Conservation (phyloP, 2,888 invertebrate species). For the Dynastes hyllus region DNA sequence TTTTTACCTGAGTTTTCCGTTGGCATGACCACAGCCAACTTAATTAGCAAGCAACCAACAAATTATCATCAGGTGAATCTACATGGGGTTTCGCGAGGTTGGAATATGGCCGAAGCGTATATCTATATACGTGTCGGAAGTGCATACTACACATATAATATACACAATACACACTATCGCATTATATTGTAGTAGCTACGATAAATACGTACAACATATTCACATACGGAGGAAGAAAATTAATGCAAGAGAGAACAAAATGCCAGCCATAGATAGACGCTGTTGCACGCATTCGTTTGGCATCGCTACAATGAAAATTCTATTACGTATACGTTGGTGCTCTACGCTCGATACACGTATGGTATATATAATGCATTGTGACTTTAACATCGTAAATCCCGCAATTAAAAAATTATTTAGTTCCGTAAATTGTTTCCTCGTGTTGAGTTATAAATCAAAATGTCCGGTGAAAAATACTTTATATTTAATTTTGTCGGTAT, state of each 20-base stretch:
- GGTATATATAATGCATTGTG: constrained; percentile 16
- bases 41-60: constrained; percentile 36
- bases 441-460: background rate
- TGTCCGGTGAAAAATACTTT: background rate
- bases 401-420: constrained; percentile 18
- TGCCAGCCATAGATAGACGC: constrained; percentile 9
- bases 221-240: constrained; percentile 3
- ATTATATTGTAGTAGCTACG: constrained; percentile 19
- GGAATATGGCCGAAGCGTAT: constrained; percentile 18
- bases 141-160: constrained; percentile 17
- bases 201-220: constrained; percentile 8
- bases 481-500: background rate
- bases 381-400: constrained; percentile 37
- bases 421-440: constrained; percentile 7
- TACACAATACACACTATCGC: constrained; percentile 8
- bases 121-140: constrained; percentile 34
- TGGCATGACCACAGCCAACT: constrained; percentile 33
- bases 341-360: background rate
- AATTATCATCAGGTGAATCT: constrained; percentile 43
- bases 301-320: constrained; percentile 10
- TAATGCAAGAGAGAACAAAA: constrained; percentile 34
- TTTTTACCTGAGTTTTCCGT: constrained; percentile 36
- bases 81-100: constrained; percentile 37
- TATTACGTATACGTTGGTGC: background rate
- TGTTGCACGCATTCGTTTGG: constrained; percentile 20